Evolutionary conservation across 2,113 vertebrate genomes (phyloP).

Genomic region (Anguilla rostrata): DNA sequence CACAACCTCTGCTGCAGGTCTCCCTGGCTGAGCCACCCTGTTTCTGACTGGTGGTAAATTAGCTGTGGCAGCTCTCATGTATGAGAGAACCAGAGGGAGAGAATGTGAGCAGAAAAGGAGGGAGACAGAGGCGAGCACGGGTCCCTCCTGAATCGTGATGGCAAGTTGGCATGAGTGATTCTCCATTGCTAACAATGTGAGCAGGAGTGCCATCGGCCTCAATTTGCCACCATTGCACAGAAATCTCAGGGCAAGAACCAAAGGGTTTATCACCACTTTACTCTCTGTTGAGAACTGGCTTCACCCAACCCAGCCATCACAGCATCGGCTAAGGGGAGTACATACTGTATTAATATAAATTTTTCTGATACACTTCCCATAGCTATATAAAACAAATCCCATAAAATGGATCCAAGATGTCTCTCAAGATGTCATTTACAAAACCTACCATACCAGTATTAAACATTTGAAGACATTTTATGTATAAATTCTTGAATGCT

Average conservation of each 20-base stretch:
- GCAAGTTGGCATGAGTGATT: conserved; percentile 47
- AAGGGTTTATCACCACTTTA: not conserved
- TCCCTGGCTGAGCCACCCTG: not conserved
- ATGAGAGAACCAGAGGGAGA: not conserved
- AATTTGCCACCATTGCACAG: not conserved
- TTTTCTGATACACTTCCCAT: too few species aligned
- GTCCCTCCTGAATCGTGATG: conserved; percentile 43
- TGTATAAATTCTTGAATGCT: too few species aligned
- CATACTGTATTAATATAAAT: too few species aligned
- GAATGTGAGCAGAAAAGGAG: conserved; percentile 35
- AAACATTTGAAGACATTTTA: too few species aligned
- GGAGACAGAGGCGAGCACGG: conserved; percentile 49
- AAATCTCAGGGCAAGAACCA: not conserved
- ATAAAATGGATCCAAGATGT: too few species aligned
- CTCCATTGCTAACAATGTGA: not conserved
- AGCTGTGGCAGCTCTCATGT: conserved; percentile 6
- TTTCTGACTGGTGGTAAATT: not conserved
- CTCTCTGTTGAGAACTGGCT: not conserved
- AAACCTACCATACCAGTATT: too few species aligned
- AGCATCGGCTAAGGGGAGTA: not conserved
- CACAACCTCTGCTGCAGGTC: not conserved
- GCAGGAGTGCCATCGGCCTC: not conserved
- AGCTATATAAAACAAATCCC: too few species aligned
- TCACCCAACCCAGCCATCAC: not conserved
- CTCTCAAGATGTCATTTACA: too few species aligned